phyloP scores from a whole-genome alignment of 2,113 vertebrate species.

The Myxocyprinus asiaticus region DNA sequence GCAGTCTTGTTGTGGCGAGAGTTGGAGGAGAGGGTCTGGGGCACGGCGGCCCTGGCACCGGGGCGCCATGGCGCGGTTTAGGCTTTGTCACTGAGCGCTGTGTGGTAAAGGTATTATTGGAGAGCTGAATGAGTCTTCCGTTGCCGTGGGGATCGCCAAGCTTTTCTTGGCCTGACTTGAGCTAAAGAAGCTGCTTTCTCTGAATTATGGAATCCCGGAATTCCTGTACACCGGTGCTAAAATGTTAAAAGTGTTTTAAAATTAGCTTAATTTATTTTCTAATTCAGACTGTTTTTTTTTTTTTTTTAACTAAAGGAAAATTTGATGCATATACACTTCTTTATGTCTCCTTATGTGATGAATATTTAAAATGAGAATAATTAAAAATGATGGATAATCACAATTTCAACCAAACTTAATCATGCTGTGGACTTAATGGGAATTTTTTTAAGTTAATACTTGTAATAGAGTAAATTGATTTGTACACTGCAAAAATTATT shows the following conservation, averaged over 20 bases:
- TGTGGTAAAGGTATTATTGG: conserved; percentile 80
- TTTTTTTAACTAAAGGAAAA: neutral
- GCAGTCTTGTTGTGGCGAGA: conserved; percentile 76
- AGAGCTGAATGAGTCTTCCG: conserved; percentile 67
- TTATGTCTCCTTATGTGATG: neutral
- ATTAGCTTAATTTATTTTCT: neutral
- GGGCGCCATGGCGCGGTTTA: conserved; percentile 76
- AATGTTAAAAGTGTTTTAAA: conserved; percentile 32
- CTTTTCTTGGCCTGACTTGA: conserved; percentile 60
- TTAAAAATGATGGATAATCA: neutral
- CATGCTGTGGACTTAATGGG: neutral
- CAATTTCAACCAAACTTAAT: neutral
- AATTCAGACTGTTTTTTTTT: too few species aligned
- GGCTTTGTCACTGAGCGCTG: conserved; percentile 78
- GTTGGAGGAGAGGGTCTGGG: conserved; percentile 76
- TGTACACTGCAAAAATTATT: neutral
- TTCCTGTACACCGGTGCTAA: conserved; percentile 43
- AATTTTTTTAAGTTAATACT: neutral
- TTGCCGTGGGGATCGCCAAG: conserved; percentile 57
- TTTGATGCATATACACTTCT: conserved; percentile 3
- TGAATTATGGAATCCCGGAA: conserved; percentile 28
- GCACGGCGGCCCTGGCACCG: conserved; percentile 51
- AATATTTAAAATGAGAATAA: neutral
- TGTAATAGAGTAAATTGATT: too few species aligned
- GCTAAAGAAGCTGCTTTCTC: conserved; percentile 35